A percentile compares a stretch with the other conserved stretches of the same genome.
Conservation (phyloP, 2,113 vertebrate species). For the Piprites chloris region DNA sequence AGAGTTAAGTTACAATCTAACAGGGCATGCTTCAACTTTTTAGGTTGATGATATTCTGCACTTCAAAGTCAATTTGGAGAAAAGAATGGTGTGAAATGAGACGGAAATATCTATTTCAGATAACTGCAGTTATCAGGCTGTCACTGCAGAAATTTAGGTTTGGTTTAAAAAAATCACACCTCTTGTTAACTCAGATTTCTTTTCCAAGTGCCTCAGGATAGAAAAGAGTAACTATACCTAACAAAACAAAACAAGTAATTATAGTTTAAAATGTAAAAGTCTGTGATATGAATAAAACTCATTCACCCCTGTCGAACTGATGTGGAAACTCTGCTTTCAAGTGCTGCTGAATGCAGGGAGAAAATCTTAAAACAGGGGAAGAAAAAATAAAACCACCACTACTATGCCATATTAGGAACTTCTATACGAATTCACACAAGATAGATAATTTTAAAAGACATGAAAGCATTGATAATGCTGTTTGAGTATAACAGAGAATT, state of each 20-base stretch:
- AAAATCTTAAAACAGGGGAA: background rate
- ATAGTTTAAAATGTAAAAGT: background rate
- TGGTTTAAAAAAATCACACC: background rate
- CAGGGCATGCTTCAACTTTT: slow-evolving; percentile 54
- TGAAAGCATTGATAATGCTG: background rate
- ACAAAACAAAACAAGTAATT: background rate
- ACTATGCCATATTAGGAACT: background rate
- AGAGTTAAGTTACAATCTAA: slow-evolving; percentile 60
- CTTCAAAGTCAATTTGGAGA: slow-evolving; percentile 28
- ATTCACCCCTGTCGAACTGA: background rate
- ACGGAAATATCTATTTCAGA: background rate
- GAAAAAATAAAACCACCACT: background rate
- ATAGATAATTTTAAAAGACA: background rate
- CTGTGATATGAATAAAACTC: background rate
- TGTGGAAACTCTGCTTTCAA: background rate
- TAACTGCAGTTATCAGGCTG: slow-evolving; percentile 35
- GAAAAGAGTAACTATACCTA: background rate
- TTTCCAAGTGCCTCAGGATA: background rate
- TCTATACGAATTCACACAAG: background rate
- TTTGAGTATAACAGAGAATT: background rate
- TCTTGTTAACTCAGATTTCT: slow-evolving; percentile 37
- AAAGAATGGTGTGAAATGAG: background rate
- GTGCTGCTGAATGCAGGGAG: background rate
- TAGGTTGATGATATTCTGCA: background rate
- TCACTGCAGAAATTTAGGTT: background rate